Evolutionary conservation across 2,797 vertebrate genomes (phyloP).

Genomic region (Buphagus erythrorhynchus): DNA sequence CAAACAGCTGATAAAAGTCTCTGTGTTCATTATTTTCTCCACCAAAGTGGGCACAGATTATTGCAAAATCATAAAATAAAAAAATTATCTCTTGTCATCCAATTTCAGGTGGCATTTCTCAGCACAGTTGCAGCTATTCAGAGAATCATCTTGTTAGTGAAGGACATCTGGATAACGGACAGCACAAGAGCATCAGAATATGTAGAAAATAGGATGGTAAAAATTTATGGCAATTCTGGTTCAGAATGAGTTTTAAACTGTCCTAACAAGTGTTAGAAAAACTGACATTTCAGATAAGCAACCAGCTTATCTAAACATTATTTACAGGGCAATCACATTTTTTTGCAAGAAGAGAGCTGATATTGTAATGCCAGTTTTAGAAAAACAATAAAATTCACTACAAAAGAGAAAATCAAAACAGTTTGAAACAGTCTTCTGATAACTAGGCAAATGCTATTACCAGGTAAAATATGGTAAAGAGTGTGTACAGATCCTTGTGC

Average conservation of each 20-base stretch:
- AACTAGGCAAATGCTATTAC: background rate
- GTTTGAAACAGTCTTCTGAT: background rate
- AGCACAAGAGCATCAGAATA: constrained; percentile 16
- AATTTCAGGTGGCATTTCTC: constrained; percentile 70
- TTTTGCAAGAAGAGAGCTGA: background rate
- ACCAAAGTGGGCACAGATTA: background rate
- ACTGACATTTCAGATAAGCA: constrained; percentile 39
- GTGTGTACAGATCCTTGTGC: background rate
- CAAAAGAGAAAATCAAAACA: background rate
- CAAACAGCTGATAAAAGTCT: background rate
- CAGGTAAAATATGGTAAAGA: background rate
- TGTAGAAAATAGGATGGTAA: background rate
- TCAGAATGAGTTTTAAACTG: constrained; percentile 53
- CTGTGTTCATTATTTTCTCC: background rate
- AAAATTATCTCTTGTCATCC: background rate
- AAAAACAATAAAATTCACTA: background rate
- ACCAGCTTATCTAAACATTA: constrained; percentile 49
- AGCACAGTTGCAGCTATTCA: constrained; percentile 58
- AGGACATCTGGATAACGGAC: constrained; percentile 60
- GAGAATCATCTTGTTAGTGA: constrained; percentile 59
- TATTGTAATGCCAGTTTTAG: background rate
- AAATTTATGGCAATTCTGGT: background rate
- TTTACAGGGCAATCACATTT: constrained; percentile 1
- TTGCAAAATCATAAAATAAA: background rate
- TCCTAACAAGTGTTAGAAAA: constrained; percentile 54